These are phyloP conservation scores for Pogona vitticeps DNA, from an alignment of 2,113 vertebrate species.

Conservation along the genomic window DNA sequence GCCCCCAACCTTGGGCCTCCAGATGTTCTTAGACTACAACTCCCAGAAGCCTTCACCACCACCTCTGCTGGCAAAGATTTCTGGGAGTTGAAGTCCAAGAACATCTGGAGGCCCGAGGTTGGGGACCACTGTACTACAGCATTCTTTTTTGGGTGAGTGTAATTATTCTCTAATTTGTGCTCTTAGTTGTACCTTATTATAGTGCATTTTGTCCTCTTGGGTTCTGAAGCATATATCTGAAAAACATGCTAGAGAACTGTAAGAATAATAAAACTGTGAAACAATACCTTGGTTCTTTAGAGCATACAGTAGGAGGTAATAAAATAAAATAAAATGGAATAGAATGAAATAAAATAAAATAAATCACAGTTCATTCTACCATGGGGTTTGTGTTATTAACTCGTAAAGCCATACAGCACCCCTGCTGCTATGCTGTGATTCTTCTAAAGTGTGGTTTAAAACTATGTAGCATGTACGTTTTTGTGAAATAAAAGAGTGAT, in stretches of 20 bases:
- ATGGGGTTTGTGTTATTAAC: background rate
- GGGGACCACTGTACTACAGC: too few relatives aligned
- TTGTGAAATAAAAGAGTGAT: background rate
- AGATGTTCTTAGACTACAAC: too few relatives aligned
- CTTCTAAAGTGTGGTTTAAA: conserved; percentile 2
- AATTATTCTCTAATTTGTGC: conserved; percentile 6
- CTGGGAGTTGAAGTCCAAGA: too few relatives aligned
- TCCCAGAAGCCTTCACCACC: too few relatives aligned
- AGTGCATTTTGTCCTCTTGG: background rate
- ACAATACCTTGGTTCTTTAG: background rate
- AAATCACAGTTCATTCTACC: background rate
- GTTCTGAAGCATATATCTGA: background rate
- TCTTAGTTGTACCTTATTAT: background rate
- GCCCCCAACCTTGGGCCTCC: too few relatives aligned
- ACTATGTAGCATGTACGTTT: background rate
- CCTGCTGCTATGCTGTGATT: background rate
- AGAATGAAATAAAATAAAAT: too few relatives aligned
- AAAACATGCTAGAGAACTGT: background rate
- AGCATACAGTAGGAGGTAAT: background rate
- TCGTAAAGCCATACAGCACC: background rate
- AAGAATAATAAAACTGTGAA: conserved; percentile 1
- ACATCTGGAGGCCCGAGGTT: too few relatives aligned
- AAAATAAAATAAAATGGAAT: background rate
- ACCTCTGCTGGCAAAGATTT: too few relatives aligned
- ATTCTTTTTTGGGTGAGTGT: background rate